phyloP scores from a whole-genome alignment of 2,113 vertebrate species.

The Protobothrops mucrosquamatus region DNA sequence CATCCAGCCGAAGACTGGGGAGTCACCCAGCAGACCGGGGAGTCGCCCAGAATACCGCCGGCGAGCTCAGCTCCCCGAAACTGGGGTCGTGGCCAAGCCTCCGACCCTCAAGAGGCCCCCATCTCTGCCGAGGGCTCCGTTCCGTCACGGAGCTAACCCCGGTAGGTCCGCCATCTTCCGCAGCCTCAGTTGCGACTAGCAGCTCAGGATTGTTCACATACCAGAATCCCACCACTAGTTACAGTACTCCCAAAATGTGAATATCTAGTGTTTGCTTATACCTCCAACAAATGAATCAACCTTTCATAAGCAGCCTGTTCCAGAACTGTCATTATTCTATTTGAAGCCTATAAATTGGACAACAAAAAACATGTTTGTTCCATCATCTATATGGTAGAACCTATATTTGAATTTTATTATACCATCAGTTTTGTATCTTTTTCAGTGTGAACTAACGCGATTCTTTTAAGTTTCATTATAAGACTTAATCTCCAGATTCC shows the following conservation, averaged over 20 bases:
- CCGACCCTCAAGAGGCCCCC: too few species aligned
- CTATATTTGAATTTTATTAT: not conserved
- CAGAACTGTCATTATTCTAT: not conserved
- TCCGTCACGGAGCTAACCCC: too few species aligned
- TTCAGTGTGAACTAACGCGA: not conserved
- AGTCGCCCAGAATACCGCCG: too few species aligned
- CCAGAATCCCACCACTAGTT: too few species aligned
- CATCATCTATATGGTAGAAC: not conserved
- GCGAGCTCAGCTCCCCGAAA: too few species aligned
- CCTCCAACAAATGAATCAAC: not conserved
- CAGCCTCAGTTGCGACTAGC: too few species aligned
- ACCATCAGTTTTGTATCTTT: not conserved
- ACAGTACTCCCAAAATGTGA: not conserved
- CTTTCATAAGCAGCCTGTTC: not conserved
- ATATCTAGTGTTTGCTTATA: not conserved
- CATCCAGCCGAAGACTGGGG: too few species aligned
- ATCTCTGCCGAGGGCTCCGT: too few species aligned
- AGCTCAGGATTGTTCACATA: too few species aligned
- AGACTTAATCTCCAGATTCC: not conserved
- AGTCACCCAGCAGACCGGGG: too few species aligned
- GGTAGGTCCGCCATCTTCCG: too few species aligned
- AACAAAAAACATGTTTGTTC: not conserved
- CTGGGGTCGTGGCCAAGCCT: too few species aligned
- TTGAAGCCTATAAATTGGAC: not conserved
- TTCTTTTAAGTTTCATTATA: not conserved